phyloP scores from a whole-genome alignment of 1,140 invertebrate species.

The Tetragnatha versicolor region DNA sequence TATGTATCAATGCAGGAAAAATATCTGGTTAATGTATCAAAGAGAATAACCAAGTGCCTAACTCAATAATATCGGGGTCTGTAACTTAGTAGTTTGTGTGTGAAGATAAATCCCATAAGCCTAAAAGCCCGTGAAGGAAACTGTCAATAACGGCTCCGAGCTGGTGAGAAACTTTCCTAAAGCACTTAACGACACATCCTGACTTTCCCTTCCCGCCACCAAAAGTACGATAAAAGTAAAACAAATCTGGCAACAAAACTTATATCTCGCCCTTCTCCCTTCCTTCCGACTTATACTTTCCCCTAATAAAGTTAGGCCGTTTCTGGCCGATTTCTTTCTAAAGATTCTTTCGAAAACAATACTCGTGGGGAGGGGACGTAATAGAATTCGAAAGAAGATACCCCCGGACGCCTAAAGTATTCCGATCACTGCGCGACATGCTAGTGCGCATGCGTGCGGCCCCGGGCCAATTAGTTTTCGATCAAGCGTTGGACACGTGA shows the following conservation, averaged over 20 bases:
- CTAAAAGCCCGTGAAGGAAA: too few species aligned
- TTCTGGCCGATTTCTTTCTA: not conserved
- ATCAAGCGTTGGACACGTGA: slow-evolving; percentile 17
- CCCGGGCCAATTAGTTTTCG: slow-evolving; percentile 29
- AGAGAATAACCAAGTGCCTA: too few species aligned
- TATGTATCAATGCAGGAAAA: too few species aligned
- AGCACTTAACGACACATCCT: too few species aligned
- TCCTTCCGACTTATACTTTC: not conserved
- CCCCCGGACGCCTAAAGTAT: slow-evolving; percentile 1
- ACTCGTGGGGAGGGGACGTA: not conserved
- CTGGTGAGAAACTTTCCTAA: too few species aligned
- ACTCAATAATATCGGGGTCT: too few species aligned
- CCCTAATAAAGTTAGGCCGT: slow-evolving; percentile 13
- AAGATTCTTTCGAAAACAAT: not conserved
- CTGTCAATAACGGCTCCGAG: too few species aligned
- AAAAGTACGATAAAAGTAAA: not conserved
- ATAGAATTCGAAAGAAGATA: slow-evolving; percentile 27
- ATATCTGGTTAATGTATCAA: too few species aligned
- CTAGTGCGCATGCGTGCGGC: not conserved
- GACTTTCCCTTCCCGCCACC: too few species aligned
- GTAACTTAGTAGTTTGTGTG: too few species aligned
- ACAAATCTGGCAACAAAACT: not conserved
- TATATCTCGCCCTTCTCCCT: not conserved
- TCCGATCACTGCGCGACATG: slow-evolving; percentile 15
- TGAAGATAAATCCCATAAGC: too few species aligned